These are phyloP conservation scores for Neocrepidodera transversa DNA, from an alignment of 2,888 invertebrate species.

Conservation along the genomic window DNA sequence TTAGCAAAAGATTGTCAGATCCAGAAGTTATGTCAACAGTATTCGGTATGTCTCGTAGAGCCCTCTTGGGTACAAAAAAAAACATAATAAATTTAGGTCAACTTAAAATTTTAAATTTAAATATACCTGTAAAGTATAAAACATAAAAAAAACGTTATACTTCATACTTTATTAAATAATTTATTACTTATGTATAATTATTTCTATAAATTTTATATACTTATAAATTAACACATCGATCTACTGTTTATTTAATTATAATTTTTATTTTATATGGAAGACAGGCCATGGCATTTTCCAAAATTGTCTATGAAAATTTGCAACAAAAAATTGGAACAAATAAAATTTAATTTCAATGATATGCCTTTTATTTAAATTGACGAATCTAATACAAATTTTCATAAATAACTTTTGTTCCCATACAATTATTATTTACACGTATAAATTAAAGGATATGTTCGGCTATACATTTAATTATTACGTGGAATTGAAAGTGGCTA, in stretches of 20 bases:
- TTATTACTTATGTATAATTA: conserved; percentile 22
- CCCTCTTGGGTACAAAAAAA: no score
- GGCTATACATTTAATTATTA: conserved; percentile 10
- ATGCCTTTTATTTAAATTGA: conserved; percentile 26
- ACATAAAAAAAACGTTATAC: no score
- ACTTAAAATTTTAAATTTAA: no score
- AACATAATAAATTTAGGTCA: no score
- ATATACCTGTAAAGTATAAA: no score
- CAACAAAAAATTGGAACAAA: conserved; percentile 11
- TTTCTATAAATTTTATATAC: conserved; percentile 34
- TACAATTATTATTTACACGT: conserved; percentile 41
- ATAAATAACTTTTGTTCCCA: conserved; percentile 44
- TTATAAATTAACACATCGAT: conserved; percentile 29
- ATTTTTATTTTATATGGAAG: conserved; percentile 56
- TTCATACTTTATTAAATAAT: conserved; percentile 19
- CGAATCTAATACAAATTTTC: conserved; percentile 40
- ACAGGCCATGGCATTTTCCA: conserved; percentile 56
- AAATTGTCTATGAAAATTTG: conserved; percentile 48
- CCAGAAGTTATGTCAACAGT: no score
- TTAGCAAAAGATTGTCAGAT: no score
- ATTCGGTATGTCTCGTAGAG: no score
- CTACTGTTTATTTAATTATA: conserved; percentile 33
- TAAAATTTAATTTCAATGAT: conserved; percentile 7
- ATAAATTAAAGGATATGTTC: conserved; percentile 13
- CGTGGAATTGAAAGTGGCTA: conserved; percentile 1